Evolutionary conservation across 2,797 vertebrate genomes (phyloP).

Genomic region (Catharus ustulatus): DNA sequence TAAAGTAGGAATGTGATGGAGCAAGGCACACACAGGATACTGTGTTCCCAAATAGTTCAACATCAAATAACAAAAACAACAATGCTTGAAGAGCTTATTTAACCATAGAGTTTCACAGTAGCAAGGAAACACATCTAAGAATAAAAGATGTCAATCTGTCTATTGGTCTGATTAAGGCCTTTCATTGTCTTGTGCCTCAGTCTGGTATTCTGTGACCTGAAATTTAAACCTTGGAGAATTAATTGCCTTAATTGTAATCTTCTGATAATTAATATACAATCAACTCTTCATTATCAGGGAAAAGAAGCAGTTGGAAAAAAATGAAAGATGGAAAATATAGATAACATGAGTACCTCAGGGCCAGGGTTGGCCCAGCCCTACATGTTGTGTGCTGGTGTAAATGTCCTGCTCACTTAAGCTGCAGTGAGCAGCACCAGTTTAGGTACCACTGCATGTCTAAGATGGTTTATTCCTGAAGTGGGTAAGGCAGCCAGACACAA

Average conservation of each 20-base stretch:
- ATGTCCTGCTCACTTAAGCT: neutral
- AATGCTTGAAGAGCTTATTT: neutral
- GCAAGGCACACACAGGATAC: neutral
- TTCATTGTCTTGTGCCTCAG: neutral
- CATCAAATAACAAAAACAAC: conserved; percentile 36
- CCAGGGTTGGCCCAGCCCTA: fast-evolving
- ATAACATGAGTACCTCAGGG: neutral
- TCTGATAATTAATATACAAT: neutral
- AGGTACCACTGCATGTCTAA: neutral
- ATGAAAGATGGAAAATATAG: neutral
- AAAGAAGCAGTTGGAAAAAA: neutral
- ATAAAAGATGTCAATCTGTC: neutral
- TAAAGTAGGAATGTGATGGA: neutral
- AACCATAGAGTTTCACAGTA: neutral
- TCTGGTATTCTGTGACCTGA: neutral
- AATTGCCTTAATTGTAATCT: neutral
- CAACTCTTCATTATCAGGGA: neutral
- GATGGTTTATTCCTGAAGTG: neutral
- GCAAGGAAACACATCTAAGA: conserved; percentile 14
- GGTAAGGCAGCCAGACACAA: neutral
- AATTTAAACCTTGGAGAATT: conserved; percentile 1
- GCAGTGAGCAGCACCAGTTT: neutral
- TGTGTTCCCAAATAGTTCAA: neutral
- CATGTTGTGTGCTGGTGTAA: fast-evolving
- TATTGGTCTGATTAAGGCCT: neutral